Conservation (phyloP, 2,797 vertebrate species). For the Mergus octosetaceus region DNA sequence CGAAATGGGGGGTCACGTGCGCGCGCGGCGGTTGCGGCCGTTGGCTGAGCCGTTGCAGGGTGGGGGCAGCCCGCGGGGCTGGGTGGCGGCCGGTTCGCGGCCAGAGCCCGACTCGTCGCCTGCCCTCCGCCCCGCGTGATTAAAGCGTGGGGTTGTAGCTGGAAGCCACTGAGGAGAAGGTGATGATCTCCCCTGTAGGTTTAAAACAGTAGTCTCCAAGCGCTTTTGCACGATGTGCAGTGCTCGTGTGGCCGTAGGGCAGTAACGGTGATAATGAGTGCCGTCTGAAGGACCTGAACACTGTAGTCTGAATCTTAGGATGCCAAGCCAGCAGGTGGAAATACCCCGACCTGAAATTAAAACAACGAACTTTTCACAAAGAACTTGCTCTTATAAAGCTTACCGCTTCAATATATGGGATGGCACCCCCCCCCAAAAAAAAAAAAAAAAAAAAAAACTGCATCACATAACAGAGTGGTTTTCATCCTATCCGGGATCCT, state of each 20-base stretch:
- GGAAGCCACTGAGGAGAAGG: not conserved
- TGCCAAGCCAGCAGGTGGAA: not conserved
- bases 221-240: rapidly evolving
- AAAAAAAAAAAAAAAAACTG: too few relatives aligned
- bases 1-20: too few relatives aligned
- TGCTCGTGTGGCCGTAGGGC: rapidly evolving
- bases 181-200: rapidly evolving
- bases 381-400: not conserved
- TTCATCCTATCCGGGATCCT: rapidly evolving
- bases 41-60: too few relatives aligned
- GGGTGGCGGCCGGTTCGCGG: too few relatives aligned
- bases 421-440: not conserved
- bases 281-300: rapidly evolving
- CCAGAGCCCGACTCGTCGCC: too few relatives aligned
- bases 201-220: rapidly evolving
- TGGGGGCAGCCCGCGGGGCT: too few relatives aligned
- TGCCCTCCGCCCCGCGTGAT: rapidly evolving
- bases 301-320: rapidly evolving
- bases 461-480: not conserved
- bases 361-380: not conserved
- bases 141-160: rapidly evolving
- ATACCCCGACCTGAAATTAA: too few relatives aligned
- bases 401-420: too few relatives aligned
- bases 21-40: too few relatives aligned
- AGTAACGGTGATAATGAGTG: not conserved